A percentile compares a stretch with the other conserved stretches of the same genome.
Conservation (phyloP, 2,113 vertebrate genomes). For the Pelecanoides urinatrix region DNA sequence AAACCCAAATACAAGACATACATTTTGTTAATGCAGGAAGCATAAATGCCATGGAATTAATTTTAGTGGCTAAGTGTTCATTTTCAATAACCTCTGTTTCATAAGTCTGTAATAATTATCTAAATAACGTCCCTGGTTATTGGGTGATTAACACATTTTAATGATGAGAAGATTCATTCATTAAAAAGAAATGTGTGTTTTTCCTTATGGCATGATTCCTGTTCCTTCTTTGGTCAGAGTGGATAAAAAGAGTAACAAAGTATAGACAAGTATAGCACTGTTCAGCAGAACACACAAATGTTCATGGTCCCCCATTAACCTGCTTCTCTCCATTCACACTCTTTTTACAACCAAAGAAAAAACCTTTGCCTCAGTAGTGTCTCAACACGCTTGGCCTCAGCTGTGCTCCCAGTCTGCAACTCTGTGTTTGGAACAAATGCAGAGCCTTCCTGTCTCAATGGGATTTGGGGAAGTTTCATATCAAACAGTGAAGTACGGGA, state of each 20-base stretch:
- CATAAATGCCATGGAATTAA: conserved; percentile 11
- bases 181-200: not conserved
- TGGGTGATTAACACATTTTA: not conserved
- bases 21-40: not conserved
- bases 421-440: fast-evolving
- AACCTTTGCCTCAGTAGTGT: not conserved
- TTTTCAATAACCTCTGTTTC: conserved; percentile 18
- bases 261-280: not conserved
- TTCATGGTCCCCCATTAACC: not conserved
- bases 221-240: not conserved
- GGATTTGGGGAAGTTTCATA: not conserved
- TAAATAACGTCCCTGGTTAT: not conserved
- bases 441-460: not conserved
- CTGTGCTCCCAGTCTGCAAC: not conserved
- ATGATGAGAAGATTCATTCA: not conserved
- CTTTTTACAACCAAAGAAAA: not conserved
- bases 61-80: not conserved
- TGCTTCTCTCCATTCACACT: not conserved
- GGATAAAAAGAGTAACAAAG: not conserved
- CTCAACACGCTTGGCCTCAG: not conserved
- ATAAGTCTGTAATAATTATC: conserved; percentile 3
- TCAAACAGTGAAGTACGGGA: not conserved
- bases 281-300: not conserved
- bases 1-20: not conserved
- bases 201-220: not conserved